Evolutionary conservation across 2,113 vertebrate species (phyloP), one percentile per base, ranked within the genome.

Genomic region (Siphamia tubifer): DNA sequence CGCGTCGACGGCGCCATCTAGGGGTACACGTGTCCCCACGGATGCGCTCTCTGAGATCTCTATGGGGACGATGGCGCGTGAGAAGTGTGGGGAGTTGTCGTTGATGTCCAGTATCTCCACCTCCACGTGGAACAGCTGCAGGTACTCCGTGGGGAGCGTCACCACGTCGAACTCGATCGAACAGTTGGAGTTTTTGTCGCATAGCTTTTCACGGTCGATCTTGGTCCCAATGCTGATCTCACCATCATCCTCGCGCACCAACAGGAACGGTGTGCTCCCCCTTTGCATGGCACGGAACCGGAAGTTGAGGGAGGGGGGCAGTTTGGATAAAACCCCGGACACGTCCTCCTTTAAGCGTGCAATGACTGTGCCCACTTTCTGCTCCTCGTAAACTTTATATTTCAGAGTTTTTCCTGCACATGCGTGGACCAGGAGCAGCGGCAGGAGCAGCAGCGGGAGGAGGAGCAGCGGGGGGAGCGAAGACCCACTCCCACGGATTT

Each of bases 91-190:
- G 0, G 96, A 91, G 86, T 99, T 96, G 87, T 99, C 97, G 52
- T 99, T 99, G 16, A 99, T 96, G 80, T 99, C 98, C 92, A 99
- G 79, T 76, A 99, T 96, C 52, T 98, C 96, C 3, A 99, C 97
- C 63, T 97, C 95, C n/a, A 99, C 92, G 10, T 98, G 97, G 82
- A 99, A 97, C 2, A 99, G 92, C 90, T 97, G 97, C 83, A 99
- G 91, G 77, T 97, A 93, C 32, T 98, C 96, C 1, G 96, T 98
- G 3, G 98, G 98, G 8, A 99, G 91, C 1, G 97, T 99, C 74
- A 99, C 93, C 85, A 99, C 97, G 39, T 99, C 97, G 68, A 99
- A 99, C 86, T 96, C 96, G 16, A 99, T 95, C n/a, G 96, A 96
- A 77, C 97, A 99, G 90, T 98, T 98, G 7, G 93, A 89, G 89